Base-by-base conservation (phyloP, 1,140 invertebrate genomes). In the Dreissena rostriformis region DNA sequence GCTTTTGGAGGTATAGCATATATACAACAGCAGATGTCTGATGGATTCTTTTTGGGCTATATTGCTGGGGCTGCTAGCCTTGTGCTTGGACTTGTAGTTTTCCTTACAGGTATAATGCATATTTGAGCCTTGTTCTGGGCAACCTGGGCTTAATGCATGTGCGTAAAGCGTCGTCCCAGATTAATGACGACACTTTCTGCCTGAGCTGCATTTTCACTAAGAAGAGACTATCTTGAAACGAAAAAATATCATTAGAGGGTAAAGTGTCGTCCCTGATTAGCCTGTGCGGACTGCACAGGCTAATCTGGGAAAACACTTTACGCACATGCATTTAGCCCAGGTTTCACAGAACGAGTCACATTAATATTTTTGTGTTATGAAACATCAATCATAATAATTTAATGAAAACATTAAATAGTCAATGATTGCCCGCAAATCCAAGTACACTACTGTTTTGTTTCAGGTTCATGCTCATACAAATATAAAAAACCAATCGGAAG, bases 41-140 rank as follows among this genome's bases (percentile, higher is more conserved):
- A 87, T 15, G 89, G 91, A 12, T 95, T 95, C 88, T 93, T 93
- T 77, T 87, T 90, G 83, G 94, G 94, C 7, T 95, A 93, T 85
- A 72, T 94, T 19, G 88, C 91, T 28, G 91, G 94, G 49, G 81
- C 91, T 19, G 77, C 87, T 6, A 91, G 91, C 61, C 86, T 95
- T 12, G 84, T 67, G 19, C 57, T 90, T 6, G 88, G 88, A 28
- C 65, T 86, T 51, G 12, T 93, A 1, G 28, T 92, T 12, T 94
- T 94, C 80, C 8, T 91, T 24, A 68, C 79, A 74, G 93, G 93
- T 92, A 75, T 88, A 86, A 80, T 68, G 52, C 19, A 68, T 22
- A 22, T n/a, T n/a, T n/a, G n/a, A n/a, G n/a, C 11, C 26, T 67
- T 14, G 55, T n/a, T 61, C 55, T 61, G n/a, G 55, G n/a, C n/a